Base-by-base conservation (phyloP, 2,797 vertebrate species). In the Halcyon smyrnensis region DNA sequence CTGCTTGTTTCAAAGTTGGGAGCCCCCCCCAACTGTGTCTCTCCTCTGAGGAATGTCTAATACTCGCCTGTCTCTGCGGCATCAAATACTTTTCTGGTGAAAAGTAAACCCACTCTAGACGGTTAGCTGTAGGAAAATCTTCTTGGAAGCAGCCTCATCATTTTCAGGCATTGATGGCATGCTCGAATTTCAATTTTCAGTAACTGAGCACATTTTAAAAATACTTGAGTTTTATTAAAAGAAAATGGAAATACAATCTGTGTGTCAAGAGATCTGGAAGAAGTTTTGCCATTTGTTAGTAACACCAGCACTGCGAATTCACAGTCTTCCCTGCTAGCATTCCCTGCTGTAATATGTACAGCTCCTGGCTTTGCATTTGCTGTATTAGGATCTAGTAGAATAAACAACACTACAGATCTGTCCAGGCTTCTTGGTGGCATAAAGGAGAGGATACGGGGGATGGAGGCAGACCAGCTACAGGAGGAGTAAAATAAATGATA, bases 401-500 rank as follows among this genome's bases (percentile, higher is more conserved):
- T 75, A 77, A 92, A 56, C 50, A 56, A 7, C 1, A 1, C 27
- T 76, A 21, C 48, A 59, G n/a, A 59, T 65, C 85, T 75, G 45
- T 80, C 65, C 60, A 36, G 39, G 41, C 36, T 86, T 92, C 37
- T 89, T 83, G 79, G 50, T 85, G 37, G 60, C 54, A 79, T 70
- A 81, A 84, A 20, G 36, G 28, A 68, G 53, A 88, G 32, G 28
- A 74, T 6, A 9, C 0, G 0, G 25, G 50, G 57, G 32, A 53
- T 1, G 28, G 28, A 92, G 53, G 30, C 56, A 78, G 76, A 62
- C 53, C 48, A 53, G 5, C 63, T 73, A 54, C 50, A 51, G 63
- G 11, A 76, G 53, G 27, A 90, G 59, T 78, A 37, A 85, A 95
- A 77, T 85, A 95, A 87, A 84, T 62, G 7, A 64, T 64, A 87